Conservation (phyloP, 2,113 vertebrate genomes). For the Sander vitreus region DNA sequence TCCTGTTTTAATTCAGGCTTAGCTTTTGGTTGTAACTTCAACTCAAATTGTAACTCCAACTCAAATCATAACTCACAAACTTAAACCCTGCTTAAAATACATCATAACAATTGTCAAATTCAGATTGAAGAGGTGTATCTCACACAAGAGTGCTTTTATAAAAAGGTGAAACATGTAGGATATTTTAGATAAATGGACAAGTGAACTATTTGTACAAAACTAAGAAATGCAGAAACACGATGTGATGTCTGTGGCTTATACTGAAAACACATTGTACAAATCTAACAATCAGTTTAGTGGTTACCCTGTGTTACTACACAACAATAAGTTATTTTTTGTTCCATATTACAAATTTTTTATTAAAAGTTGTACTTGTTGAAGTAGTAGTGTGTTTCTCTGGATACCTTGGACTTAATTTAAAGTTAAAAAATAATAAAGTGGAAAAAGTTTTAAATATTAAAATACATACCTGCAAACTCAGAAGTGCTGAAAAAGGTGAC, state of each 20-base stretch:
- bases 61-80: neutral
- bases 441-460: constrained; percentile 28
- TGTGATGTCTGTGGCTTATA: neutral
- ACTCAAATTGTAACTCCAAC: no score
- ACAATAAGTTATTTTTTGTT: constrained; percentile 24
- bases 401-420: constrained; percentile 6
- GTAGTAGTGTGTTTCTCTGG: constrained; percentile 2
- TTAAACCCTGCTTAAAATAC: neutral
- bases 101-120: neutral
- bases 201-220: neutral
- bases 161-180: neutral
- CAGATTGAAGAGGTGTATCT: neutral
- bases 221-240: neutral
- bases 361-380: neutral
- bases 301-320: neutral
- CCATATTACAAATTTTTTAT: neutral
- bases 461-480: no score
- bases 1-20: neutral
- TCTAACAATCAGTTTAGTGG: neutral
- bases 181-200: neutral
- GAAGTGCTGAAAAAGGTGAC: no score
- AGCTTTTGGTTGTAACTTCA: neutral
- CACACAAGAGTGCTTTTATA: neutral
- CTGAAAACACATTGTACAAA: neutral
- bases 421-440: neutral